A percentile compares a stretch with the other conserved stretches of the same genome.
Evolutionary conservation across 2,113 vertebrate species (phyloP).

Genomic region (Ceyx margarethae): DNA sequence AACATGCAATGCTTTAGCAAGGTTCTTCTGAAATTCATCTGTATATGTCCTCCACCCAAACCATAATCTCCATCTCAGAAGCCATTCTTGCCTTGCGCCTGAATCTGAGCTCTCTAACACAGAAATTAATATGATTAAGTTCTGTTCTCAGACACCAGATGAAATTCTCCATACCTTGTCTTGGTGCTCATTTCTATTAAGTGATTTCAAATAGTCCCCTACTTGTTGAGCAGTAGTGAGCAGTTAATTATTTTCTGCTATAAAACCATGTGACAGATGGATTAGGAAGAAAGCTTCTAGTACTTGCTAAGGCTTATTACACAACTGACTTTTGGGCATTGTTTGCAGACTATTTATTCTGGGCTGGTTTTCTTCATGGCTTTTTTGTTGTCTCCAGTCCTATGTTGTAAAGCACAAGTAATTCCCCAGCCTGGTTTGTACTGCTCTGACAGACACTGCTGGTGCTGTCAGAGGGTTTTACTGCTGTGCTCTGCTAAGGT

Average conservation of each 20-base stretch:
- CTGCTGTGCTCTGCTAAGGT: background rate
- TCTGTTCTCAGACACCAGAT: conserved; percentile 23
- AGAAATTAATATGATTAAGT: conserved; percentile 10
- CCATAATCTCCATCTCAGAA: background rate
- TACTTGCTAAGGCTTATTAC: conserved; percentile 40
- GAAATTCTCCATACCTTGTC: conserved; percentile 11
- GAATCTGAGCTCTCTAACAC: background rate
- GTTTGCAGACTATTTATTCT: background rate
- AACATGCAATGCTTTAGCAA: background rate
- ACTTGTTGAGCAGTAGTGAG: conserved; percentile 21
- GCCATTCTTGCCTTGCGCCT: background rate
- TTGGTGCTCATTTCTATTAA: conserved; percentile 33
- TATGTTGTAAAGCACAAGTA: background rate
- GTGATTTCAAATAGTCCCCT: conserved; percentile 28
- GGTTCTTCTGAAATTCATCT: background rate
- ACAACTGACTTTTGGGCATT: conserved; percentile 10
- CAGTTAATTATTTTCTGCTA: conserved; percentile 60
- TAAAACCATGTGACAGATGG: conserved; percentile 40
- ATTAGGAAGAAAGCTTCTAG: conserved; percentile 33
- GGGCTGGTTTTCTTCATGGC: background rate
- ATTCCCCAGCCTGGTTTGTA: background rate
- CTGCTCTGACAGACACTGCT: background rate
- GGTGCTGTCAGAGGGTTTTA: background rate
- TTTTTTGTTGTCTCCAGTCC: background rate
- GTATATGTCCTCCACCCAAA: background rate